Conservation (phyloP, 2,888 invertebrate genomes). For the Drosophila sordidapex region DNA sequence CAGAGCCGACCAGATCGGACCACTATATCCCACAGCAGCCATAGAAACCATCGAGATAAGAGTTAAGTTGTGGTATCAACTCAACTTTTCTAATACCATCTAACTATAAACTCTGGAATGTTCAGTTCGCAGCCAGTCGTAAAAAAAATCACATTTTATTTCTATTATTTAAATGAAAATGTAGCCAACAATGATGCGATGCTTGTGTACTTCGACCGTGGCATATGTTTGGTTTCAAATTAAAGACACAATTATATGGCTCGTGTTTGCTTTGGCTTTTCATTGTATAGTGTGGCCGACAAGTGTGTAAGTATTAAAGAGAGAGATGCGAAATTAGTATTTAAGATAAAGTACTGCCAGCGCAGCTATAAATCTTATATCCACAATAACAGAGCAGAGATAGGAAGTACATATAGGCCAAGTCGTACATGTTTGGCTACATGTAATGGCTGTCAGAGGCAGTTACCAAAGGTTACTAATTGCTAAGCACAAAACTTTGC, state of each 20-base stretch:
- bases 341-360: background rate
- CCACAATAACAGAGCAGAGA: constrained; percentile 6
- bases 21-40: background rate
- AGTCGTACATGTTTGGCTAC: background rate
- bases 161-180: background rate
- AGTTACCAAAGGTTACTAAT: constrained; percentile 60
- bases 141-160: background rate
- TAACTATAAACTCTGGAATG: background rate
- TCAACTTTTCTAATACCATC: background rate
- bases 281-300: background rate
- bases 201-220: background rate
- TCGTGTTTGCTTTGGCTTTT: background rate
- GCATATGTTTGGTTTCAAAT: background rate
- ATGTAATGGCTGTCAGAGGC: constrained; percentile 35
- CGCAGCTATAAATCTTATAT: constrained; percentile 46
- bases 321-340: background rate
- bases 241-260: background rate
- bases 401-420: background rate
- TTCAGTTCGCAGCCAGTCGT: background rate
- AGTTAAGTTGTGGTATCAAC: background rate
- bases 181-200: background rate
- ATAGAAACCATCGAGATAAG: background rate
- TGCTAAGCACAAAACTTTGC: constrained; percentile 56
- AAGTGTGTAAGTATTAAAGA: background rate
- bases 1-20: background rate